Evolutionary conservation across 2,888 invertebrate genomes (phyloP).

Genomic region (Caenorhabditis wallacei): DNA sequence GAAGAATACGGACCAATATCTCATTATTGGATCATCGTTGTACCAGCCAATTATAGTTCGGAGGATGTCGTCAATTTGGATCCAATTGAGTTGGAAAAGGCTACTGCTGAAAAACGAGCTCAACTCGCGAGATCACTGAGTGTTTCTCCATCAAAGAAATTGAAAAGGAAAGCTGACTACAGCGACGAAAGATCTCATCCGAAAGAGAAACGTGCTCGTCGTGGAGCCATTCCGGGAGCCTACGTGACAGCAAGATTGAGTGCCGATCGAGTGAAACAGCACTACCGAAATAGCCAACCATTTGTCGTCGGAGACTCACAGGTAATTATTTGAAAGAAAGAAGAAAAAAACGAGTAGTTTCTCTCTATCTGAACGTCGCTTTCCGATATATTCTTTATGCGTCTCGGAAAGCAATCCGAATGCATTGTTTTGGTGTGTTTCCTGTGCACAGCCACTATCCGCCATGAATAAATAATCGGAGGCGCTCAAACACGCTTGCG

Average conservation of each 20-base stretch:
- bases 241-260: conserved; percentile 80
- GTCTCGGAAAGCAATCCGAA: conserved; percentile 28
- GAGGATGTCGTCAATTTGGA: conserved; percentile 76
- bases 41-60: conserved; percentile 88
- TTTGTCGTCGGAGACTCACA: conserved; percentile 81
- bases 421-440: conserved; percentile 42
- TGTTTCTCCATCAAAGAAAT: conserved; percentile 67
- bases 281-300: conserved; percentile 69
- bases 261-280: conserved; percentile 73
- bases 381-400: conserved; percentile 2
- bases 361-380: conserved; percentile 4
- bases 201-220: conserved; percentile 50
- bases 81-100: conserved; percentile 64
- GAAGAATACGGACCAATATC: conserved; percentile 98
- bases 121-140: conserved; percentile 62
- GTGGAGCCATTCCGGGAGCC: conserved; percentile 69
- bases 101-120: conserved; percentile 68
- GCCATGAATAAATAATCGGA: conserved; percentile 56
- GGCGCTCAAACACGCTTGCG: conserved; percentile 6
- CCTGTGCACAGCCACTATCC: conserved; percentile 21
- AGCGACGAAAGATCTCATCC: conserved; percentile 23
- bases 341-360: background rate
- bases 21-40: conserved; percentile 96
- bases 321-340: conserved; percentile 60
- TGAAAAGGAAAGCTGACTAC: conserved; percentile 50